These are phyloP conservation scores for Metacarcinus magister DNA, from an alignment of 2,888 invertebrate species.

Conservation along the genomic window DNA sequence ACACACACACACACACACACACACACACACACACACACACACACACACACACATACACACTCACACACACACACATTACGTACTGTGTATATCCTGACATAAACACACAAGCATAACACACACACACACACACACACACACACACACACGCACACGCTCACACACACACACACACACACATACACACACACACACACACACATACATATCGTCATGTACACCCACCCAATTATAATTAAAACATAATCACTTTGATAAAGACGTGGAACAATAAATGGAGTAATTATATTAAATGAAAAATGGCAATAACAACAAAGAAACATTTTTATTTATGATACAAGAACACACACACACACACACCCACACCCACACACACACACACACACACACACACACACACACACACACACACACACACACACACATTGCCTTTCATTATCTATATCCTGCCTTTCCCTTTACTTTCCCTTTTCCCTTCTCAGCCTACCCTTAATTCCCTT, in stretches of 20 bases:
- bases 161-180: neutral
- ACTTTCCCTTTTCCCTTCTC: neutral
- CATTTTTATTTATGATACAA: neutral
- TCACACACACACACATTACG: neutral
- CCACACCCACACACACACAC: too few relatives aligned
- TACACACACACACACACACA: conserved; percentile 11
- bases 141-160: too few relatives aligned
- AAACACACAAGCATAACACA: too few relatives aligned
- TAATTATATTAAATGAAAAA: neutral
- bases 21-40: neutral
- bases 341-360: conserved; percentile 6
- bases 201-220: neutral
- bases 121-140: too few relatives aligned
- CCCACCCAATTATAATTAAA: neutral
- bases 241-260: conserved; percentile 4
- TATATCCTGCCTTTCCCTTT: neutral
- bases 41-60: too few relatives aligned
- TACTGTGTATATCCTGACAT: neutral
- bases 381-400: too few relatives aligned
- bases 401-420: too few relatives aligned
- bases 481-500: neutral
- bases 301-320: neutral
- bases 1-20: conserved; percentile 26
- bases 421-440: neutral
- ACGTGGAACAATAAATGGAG: neutral